A percentile compares a stretch with the other conserved stretches of the same genome.
phyloP scores from a whole-genome alignment of 1,140 invertebrate genomes.

The Chironomus striatipennis region DNA sequence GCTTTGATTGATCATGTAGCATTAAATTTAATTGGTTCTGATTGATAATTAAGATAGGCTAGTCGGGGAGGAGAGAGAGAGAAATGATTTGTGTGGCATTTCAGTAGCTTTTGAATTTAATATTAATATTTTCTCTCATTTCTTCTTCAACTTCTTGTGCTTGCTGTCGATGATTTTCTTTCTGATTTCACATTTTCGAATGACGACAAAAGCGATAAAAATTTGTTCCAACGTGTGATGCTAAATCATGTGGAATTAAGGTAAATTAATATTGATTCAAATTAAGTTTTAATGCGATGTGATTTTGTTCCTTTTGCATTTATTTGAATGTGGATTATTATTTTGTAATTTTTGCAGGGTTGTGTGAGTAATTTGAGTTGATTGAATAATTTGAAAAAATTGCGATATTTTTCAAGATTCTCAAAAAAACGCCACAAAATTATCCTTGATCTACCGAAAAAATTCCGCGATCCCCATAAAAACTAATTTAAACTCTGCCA shows the following conservation, averaged over 20 bases:
- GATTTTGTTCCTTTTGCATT: neutral
- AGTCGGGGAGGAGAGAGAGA: neutral
- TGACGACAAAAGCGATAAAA: no score
- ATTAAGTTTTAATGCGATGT: neutral
- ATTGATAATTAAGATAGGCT: constrained; percentile 21
- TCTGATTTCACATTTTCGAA: no score
- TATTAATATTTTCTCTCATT: neutral
- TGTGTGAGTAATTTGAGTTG: neutral
- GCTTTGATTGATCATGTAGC: constrained; percentile 16
- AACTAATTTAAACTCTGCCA: no score
- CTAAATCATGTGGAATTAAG: no score
- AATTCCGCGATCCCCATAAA: no score
- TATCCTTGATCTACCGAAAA: no score
- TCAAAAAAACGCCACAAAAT: no score
- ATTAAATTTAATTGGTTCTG: constrained; percentile 22
- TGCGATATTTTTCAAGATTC: no score
- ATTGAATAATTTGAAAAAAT: neutral
- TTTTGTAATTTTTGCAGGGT: neutral
- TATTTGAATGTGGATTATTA: neutral
- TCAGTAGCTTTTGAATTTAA: constrained; percentile 20
- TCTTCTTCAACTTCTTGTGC: neutral
- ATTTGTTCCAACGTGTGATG: no score
- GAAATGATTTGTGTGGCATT: constrained; percentile 21
- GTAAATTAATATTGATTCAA: no score
- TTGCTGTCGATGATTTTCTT: neutral